Evolutionary conservation across 30 jellyfish, hydroid and myxozoan species (phyloP).

Genomic region (Pseudorhiza aurosa): DNA sequence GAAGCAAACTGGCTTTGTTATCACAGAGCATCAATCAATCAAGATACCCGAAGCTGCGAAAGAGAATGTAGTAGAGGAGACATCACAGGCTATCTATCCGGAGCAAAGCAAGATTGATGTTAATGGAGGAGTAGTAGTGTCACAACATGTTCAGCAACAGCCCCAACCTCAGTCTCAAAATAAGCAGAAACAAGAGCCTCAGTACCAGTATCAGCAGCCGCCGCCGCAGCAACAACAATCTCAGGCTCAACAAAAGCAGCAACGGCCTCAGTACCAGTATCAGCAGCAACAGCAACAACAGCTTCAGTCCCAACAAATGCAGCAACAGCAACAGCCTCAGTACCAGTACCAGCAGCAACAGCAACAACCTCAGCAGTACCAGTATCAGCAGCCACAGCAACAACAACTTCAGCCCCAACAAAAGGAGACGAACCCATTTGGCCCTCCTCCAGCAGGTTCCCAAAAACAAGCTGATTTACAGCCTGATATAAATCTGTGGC

Average conservation of each 20-base stretch:
- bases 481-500: constrained; percentile 32
- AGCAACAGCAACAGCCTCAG: not conserved
- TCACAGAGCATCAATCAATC: constrained; percentile 19
- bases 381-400: not conserved
- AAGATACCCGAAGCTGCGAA: constrained; percentile 1
- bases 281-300: constrained; percentile 14
- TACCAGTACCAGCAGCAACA: constrained; percentile 20
- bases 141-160: constrained; percentile 6
- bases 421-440: not conserved
- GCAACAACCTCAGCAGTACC: constrained; percentile 2
- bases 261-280: not conserved
- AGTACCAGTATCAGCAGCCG: constrained; percentile 21
- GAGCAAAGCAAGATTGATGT: constrained; percentile 14
- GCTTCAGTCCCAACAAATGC: constrained; percentile 8
- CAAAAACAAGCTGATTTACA: not conserved
- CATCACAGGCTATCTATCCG: constrained; percentile 41
- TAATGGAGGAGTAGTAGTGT: not conserved
- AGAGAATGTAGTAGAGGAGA: constrained; percentile 37
- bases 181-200: not conserved
- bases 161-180: not conserved
- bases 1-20: constrained; percentile 29
- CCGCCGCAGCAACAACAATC: constrained; percentile 23
- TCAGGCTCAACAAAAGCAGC: not conserved
- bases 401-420: constrained; percentile 16
- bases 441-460: not conserved